Evolutionary conservation across 2,113 vertebrate species (phyloP).

Genomic region (Rynchops niger): DNA sequence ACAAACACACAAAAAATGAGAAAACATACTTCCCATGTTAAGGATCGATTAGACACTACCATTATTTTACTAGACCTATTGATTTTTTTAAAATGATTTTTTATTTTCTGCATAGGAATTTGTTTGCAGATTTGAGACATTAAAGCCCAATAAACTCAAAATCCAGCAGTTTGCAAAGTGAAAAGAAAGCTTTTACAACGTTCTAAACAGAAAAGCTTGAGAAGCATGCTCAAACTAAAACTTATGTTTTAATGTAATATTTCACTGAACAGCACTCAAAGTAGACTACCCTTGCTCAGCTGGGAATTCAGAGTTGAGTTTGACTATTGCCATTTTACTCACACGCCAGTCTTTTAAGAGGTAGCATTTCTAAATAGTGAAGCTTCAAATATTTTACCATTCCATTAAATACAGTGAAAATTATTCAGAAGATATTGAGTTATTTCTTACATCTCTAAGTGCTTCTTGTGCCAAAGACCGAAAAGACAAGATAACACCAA

Average conservation of each 20-base stretch:
- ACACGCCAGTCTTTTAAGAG: background rate
- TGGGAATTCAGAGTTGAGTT: background rate
- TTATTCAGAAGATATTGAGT: background rate
- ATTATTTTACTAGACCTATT: background rate
- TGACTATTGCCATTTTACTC: background rate
- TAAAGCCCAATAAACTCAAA: background rate
- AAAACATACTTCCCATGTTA: background rate
- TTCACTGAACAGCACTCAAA: background rate
- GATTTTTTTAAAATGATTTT: background rate
- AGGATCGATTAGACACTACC: background rate
- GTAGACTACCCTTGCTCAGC: background rate
- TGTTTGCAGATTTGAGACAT: background rate
- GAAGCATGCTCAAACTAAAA: background rate
- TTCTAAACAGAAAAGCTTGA: background rate
- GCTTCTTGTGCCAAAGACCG: slow-evolving; percentile 96
- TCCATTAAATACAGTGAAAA: background rate
- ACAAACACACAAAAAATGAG: background rate
- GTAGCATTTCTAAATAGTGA: background rate
- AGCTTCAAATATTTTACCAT: background rate
- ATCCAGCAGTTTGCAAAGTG: background rate
- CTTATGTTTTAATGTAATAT: background rate
- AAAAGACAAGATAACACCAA: slow-evolving; percentile 97
- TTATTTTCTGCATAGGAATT: background rate
- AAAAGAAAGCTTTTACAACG: background rate
- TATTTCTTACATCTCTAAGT: slow-evolving; percentile 90